These are phyloP conservation scores for Cyaniris semiargus DNA, from an alignment of 2,888 invertebrate species.

Conservation along the genomic window DNA sequence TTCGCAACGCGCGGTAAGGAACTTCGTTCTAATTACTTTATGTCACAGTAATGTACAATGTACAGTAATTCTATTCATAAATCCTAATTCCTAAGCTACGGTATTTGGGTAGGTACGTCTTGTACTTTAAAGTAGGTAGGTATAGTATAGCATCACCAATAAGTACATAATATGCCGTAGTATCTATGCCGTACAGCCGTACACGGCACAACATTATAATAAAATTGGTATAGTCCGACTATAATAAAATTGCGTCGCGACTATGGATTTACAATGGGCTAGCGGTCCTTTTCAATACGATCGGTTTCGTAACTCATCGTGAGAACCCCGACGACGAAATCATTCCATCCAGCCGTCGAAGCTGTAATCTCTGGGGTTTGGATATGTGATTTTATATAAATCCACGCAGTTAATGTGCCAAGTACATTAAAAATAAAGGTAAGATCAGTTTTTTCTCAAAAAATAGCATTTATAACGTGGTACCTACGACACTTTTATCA, in stretches of 20 bases:
- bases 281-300: constrained; percentile 57
- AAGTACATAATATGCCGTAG: neutral
- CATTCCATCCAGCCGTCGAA: constrained; percentile 81
- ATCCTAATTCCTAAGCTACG: neutral
- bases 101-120: neutral
- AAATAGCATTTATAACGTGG: constrained; percentile 56
- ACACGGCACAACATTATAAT: constrained; percentile 41
- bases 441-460: constrained; percentile 53
- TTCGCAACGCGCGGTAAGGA: no score
- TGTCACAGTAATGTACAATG: no score
- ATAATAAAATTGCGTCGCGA: constrained; percentile 52
- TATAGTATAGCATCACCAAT: neutral
- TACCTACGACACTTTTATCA: constrained; percentile 70
- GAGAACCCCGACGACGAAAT: constrained; percentile 76
- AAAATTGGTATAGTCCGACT: constrained; percentile 68
- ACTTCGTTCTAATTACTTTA: no score
- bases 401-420: constrained; percentile 75
- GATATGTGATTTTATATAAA: constrained; percentile 75
- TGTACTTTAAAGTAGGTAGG: neutral
- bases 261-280: constrained; percentile 47
- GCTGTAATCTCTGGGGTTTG: constrained; percentile 79
- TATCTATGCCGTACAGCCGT: neutral
- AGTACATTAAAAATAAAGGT: constrained; percentile 76
- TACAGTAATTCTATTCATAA: no score
- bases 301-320: constrained; percentile 66